Evolutionary conservation across 2,888 invertebrate species (phyloP).

Genomic region (Eulithis testata): DNA sequence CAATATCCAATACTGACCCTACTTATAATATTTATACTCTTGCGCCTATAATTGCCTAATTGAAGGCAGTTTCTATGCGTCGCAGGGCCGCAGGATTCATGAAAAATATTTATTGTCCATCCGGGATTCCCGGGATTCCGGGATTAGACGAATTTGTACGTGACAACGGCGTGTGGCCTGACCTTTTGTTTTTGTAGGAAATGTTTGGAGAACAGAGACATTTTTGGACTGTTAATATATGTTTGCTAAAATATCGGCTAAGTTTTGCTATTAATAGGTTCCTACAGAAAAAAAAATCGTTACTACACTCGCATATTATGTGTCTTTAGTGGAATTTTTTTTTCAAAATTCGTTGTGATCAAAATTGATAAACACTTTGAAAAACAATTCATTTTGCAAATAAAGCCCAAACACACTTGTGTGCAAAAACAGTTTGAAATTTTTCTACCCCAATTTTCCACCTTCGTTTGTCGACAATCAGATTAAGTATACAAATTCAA

Average conservation of each 20-base stretch:
- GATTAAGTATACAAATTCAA: conserved; percentile 17
- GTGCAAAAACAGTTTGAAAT: not conserved
- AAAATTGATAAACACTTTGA: no score
- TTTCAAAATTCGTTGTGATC: no score
- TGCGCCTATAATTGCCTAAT: conserved; percentile 83
- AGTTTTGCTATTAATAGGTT: conserved; percentile 2
- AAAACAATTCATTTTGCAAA: no score
- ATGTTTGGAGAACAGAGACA: conserved; percentile 20
- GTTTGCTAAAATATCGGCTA: conserved; percentile 7
- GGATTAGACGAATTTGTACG: conserved; percentile 82
- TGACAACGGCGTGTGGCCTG: conserved; percentile 54
- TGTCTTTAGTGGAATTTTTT: no score
- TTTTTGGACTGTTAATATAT: conserved; percentile 8
- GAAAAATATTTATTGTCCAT: conserved; percentile 81
- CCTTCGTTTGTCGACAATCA: conserved; percentile 15
- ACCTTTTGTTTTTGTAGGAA: conserved; percentile 49
- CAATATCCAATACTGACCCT: conserved; percentile 57
- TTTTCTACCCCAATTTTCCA: not conserved
- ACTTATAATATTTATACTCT: conserved; percentile 67
- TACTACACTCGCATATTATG: no score
- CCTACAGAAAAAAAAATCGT: no score
- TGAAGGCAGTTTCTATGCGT: conserved; percentile 81
- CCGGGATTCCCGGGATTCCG: conserved; percentile 55
- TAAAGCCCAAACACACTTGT: not conserved
- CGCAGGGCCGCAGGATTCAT: conserved; percentile 73